Base-by-base conservation (phyloP, 1,140 invertebrate genomes). In the Drosophila teissieri region DNA sequence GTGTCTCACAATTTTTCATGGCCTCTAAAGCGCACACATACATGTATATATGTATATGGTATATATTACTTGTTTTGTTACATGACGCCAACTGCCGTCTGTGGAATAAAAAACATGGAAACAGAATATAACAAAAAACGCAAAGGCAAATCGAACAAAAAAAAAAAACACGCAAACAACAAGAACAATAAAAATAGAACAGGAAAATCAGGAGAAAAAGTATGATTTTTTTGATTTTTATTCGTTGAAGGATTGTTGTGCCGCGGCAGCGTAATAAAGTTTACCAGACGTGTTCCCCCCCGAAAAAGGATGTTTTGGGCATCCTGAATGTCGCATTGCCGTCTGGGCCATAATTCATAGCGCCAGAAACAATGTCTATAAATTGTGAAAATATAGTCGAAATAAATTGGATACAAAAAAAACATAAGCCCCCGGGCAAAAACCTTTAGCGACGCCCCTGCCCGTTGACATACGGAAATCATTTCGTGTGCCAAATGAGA, bases 1-100 rank as follows among this genome's bases (percentile, higher is more conserved):
- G 83, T 86, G 83, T 82, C 78, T 81, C 58, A 61, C 74, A 63
- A 81, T 82, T 79, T 86, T 86, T 82, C 85, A 82, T 56, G 78
- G 64, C 60, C 68, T 80, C 72, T 72, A 70, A 57, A 70, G 57
- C 36, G 54, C 52, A 36, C 40, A 34, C 52, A 70, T 24, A 22
- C 42, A 31, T 54, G 40, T 19, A 19, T 2, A 19, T 19, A 2
- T 19, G 19, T n/a, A n/a, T n/a, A 2, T 49, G 52, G 42, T 40
- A 69, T 56, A 70, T 72, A 70, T 70, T 70, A 70, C 68, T 70
- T 70, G 64, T 70, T 75, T 75, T 56, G 46, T 75, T 75, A 73
- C 72, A 74, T 64, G 72, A 64, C 49, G 72, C 72, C 73, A 76
- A 67, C 54, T 76, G 73, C 67, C 61, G 73, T 67, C 54, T 75